Percentiles rank a stretch among this genome's conserved stretches.
Evolutionary conservation across 35 echinoderm and acorn worm genomes (phyloP).

Genomic region (Eucidaris tribuloides): DNA sequence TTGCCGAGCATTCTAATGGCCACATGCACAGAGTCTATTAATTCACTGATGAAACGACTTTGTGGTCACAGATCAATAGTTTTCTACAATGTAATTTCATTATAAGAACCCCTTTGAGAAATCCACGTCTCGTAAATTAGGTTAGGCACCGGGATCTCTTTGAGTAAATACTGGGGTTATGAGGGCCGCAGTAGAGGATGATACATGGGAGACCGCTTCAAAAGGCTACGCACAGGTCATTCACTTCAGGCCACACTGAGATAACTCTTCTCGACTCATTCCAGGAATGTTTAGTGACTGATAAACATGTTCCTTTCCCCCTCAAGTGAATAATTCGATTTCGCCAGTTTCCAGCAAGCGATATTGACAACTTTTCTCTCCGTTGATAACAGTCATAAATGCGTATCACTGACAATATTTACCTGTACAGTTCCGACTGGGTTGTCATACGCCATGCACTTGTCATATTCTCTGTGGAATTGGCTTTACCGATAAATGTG

Average conservation of each 20-base stretch:
- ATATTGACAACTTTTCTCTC: too few species aligned
- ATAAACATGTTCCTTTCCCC: constrained; percentile 12
- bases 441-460: too few species aligned
- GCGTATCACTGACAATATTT: too few species aligned
- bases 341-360: too few species aligned
- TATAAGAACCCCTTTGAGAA: constrained; percentile 23
- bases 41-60: constrained; percentile 10
- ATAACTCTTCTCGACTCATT: constrained; percentile 19
- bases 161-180: constrained; percentile 36
- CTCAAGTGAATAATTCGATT: constrained; percentile 20
- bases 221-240: constrained; percentile 27
- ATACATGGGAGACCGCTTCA: not conserved
- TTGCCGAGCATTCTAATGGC: constrained; percentile 8
- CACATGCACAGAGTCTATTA: constrained; percentile 27
- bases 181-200: not conserved
- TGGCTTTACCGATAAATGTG: too few species aligned
- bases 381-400: too few species aligned
- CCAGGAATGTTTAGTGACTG: constrained; percentile 15
- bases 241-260: constrained; percentile 11
- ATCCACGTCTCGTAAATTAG: constrained; percentile 16
- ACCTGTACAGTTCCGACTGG: too few species aligned
- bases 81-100: constrained; percentile 15
- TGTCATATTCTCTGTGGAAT: too few species aligned
- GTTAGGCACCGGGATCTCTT: constrained; percentile 20
- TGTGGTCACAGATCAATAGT: constrained; percentile 13